Evolutionary conservation across 1,140 invertebrate species (phyloP).

Genomic region (Gryllus bimaculatus): DNA sequence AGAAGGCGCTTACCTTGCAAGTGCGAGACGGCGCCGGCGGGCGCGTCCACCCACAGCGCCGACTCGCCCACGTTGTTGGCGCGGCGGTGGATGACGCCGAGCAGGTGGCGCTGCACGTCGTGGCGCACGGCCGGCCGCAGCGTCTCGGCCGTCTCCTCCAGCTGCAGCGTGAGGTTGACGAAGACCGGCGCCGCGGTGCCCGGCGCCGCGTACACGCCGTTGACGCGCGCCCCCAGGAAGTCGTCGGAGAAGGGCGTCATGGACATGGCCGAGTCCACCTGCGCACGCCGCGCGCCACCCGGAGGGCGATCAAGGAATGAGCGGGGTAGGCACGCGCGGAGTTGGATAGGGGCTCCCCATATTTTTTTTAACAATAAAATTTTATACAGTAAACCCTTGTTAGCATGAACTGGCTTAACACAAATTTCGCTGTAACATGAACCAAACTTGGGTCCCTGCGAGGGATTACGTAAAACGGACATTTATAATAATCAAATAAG

Average conservation of each 20-base stretch:
- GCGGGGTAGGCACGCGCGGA: too few relatives aligned
- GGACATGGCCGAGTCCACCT: slow-evolving; percentile 81
- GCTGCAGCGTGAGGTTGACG: slow-evolving; percentile 71
- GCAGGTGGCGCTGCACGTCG: slow-evolving; percentile 70
- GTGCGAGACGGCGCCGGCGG: slow-evolving; percentile 60
- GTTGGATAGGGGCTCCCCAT: too few relatives aligned
- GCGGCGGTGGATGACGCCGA: slow-evolving; percentile 69
- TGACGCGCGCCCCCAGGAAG: slow-evolving; percentile 69
- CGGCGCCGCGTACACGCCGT: slow-evolving; percentile 63
- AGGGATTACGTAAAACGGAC: too few relatives aligned
- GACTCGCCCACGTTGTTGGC: slow-evolving; percentile 81
- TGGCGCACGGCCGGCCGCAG: slow-evolving; percentile 52
- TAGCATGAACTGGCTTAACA: too few relatives aligned
- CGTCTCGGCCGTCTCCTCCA: slow-evolving; percentile 62
- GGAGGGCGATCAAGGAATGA: too few relatives aligned
- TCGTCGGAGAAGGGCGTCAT: slow-evolving; percentile 82
- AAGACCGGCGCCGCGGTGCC: slow-evolving; percentile 43
- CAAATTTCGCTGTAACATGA: too few relatives aligned
- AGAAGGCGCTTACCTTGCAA: slow-evolving; percentile 49
- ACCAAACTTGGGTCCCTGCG: too few relatives aligned
- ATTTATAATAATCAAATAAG: too few relatives aligned
- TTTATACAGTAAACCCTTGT: too few relatives aligned
- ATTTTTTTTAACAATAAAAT: too few relatives aligned
- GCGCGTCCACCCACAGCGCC: slow-evolving; percentile 70
- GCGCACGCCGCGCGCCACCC: not conserved